A percentile compares a stretch with the other conserved stretches of the same genome.
Conservation (phyloP, 2,113 vertebrate genomes). For the Riparia riparia region DNA sequence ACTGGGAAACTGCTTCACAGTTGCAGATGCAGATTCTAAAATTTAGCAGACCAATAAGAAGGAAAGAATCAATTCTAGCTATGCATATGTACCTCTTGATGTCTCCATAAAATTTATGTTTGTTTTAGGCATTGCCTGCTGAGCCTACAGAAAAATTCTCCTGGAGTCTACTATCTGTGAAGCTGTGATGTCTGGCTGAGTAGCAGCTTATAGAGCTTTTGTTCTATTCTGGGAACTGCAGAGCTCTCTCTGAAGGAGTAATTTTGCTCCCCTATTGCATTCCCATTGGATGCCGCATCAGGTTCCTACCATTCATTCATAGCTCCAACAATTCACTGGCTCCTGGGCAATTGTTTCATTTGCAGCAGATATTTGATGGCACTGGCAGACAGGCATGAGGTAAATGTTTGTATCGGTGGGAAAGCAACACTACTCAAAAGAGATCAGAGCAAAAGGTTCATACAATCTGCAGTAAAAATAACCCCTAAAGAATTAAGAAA, state of each 20-base stretch:
- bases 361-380: neutral
- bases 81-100: neutral
- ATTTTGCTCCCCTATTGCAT: neutral
- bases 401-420: neutral
- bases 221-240: neutral
- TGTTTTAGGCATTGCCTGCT: neutral
- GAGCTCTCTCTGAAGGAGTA: neutral
- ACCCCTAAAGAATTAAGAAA: neutral
- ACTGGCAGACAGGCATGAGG: neutral
- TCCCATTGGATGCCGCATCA: neutral
- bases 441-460: neutral
- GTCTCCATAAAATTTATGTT: neutral
- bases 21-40: neutral
- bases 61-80: neutral
- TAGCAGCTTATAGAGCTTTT: neutral
- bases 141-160: neutral
- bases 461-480: neutral
- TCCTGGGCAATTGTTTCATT: neutral
- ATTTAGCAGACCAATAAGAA: neutral
- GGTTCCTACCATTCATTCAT: neutral
- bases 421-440: neutral
- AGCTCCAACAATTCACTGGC: neutral
- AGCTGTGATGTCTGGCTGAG: neutral
- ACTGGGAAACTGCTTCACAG: neutral
- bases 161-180: neutral